Evolutionary conservation across 37 sponge, comb jelly and placozoan species (phyloP).

Genomic region (Agelas oroides): DNA sequence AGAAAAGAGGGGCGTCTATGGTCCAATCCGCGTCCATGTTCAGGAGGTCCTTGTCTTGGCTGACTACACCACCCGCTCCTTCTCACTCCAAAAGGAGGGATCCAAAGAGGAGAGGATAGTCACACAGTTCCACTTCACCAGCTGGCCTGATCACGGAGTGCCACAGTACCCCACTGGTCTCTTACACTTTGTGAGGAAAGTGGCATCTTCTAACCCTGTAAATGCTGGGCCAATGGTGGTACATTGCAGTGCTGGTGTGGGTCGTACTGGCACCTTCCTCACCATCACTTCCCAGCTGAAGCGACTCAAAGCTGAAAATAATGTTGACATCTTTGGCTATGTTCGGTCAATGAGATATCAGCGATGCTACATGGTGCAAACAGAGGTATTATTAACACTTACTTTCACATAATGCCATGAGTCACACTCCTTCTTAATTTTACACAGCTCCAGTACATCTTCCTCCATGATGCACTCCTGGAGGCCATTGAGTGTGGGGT

Average conservation of each 20-base stretch:
- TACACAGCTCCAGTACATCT: constrained; percentile 80
- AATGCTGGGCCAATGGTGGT: constrained; percentile 90
- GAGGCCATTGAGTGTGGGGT: constrained; percentile 89
- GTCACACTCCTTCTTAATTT: background rate
- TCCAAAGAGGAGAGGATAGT: constrained; percentile 74
- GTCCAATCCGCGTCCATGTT: constrained; percentile 62
- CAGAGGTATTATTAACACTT: constrained; percentile 72
- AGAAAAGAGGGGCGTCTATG: constrained; percentile 54
- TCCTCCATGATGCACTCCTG: constrained; percentile 92
- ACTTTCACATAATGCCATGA: background rate
- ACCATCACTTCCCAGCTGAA: constrained; percentile 75
- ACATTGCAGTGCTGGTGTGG: constrained; percentile 99
- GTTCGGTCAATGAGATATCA: constrained; percentile 73
- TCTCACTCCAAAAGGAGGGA: constrained; percentile 60
- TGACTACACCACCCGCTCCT: constrained; percentile 85
- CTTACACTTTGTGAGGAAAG: constrained; percentile 81
- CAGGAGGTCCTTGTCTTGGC: constrained; percentile 76
- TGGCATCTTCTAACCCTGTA: constrained; percentile 55
- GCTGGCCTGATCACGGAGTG: constrained; percentile 97
- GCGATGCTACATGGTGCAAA: constrained; percentile 90
- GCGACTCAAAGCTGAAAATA: constrained; percentile 53
- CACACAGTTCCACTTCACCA: constrained; percentile 89
- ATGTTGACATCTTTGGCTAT: constrained; percentile 76
- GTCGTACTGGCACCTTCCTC: constrained; percentile 95
- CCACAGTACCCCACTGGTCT: constrained; percentile 86